Conservation (phyloP, 2,888 invertebrate genomes). For the Rhogogaster chlorosoma region DNA sequence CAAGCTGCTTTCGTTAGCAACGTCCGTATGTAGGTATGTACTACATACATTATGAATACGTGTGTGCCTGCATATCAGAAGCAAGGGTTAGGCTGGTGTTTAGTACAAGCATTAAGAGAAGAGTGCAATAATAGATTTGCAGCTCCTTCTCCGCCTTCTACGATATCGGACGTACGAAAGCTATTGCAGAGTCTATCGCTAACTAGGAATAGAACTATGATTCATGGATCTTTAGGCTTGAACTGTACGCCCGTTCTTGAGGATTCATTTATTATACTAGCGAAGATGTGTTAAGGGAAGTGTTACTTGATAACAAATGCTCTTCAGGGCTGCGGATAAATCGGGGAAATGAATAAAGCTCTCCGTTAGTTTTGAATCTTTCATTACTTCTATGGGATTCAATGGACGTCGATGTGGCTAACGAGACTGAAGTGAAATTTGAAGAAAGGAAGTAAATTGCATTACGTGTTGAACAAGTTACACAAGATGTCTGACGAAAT, state of each 20-base stretch:
- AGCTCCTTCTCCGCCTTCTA: conserved; percentile 20
- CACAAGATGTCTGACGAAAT: neutral
- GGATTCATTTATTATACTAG: neutral
- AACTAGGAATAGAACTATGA: conserved; percentile 15
- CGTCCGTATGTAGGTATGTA: neutral
- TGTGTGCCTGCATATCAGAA: neutral
- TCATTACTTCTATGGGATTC: neutral
- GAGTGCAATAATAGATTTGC: conserved; percentile 21
- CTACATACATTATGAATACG: neutral
- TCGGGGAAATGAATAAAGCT: neutral
- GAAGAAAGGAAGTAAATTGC: neutral
- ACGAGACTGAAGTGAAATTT: neutral
- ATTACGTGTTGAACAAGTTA: neutral
- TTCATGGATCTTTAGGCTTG: neutral
- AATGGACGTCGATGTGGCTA: neutral
- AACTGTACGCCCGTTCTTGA: neutral
- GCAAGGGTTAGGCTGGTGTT: neutral
- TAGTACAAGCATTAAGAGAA: neutral
- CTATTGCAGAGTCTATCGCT: conserved; percentile 17
- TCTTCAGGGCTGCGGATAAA: neutral
- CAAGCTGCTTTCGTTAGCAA: neutral
- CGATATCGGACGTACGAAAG: neutral
- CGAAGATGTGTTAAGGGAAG: neutral
- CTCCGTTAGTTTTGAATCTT: too few species aligned
- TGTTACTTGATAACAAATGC: neutral